Evolutionary conservation across 2,113 vertebrate genomes (phyloP), one percentile per base, ranked within the genome.

Genomic region (Nipponia nippon): DNA sequence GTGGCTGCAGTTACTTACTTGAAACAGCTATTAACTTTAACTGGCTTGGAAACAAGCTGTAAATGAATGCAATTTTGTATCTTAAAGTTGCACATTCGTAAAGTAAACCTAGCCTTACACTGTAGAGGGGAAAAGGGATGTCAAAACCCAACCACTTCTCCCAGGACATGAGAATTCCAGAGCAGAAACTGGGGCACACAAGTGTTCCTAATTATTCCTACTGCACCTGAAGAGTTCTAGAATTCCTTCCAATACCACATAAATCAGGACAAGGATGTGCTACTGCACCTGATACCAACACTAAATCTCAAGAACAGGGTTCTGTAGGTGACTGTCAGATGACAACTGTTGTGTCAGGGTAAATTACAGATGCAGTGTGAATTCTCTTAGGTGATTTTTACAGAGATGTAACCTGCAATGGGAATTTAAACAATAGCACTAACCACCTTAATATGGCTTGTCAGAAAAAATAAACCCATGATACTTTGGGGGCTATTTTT

Each of bases 91-190:
- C 10, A 61, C 16, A 29, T 27, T 63, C 2, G 2, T 13, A 6
- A 53, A 84, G 34, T 38, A 67, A 92, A 78, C 8, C 10, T 25
- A 62, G 20, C 36, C 36, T 40, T 49, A 29, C 7, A 42, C 23
- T 4, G 22, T 2, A 2, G 15, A 3, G 4, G 5, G 9, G 2
- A 1, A 44, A 12, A 16, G n/a, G 7, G 23, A 20, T 4, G 11
- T 27, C 23, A 73, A 89, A 86, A 29, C 8, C 21, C 22, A 56
- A 34, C 20, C 58, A 21, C 12, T 47, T 42, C 26, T 75, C 19
- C 25, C 25, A 36, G n/a, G 25, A 78, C 19, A 22, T 6, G 16
- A 50, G 36, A 66, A 79, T 29, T 11, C 47, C 46, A 84, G 61
- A 66, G 3, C 63, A 87, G 36, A 46, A 66, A 53, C 38, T 11